Base-by-base conservation (phyloP, 2,888 invertebrate genomes). In the Ditula angustiorana region DNA sequence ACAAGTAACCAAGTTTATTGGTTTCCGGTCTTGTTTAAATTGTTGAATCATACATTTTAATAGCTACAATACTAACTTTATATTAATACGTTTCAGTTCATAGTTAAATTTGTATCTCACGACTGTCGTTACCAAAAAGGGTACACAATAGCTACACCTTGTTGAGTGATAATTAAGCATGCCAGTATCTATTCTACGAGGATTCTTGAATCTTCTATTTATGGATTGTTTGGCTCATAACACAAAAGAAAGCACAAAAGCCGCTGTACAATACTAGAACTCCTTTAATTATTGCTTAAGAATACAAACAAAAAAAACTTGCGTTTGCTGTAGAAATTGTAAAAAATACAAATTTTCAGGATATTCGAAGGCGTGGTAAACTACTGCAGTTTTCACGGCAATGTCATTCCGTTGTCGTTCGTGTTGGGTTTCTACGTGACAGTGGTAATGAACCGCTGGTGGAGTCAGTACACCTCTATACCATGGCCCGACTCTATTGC, bases 371-470 rank as follows among this genome's bases (percentile, higher is more conserved):
- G 95, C 68, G 93, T 98, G 58, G 96, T 96, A 2, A 94, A 95
- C 70, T 98, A 98, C 87, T 98, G 98, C 90, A 95, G 96, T 79
- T 95, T 95, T 72, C 97, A 97, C 88, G 96, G 96, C 74, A 96
- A 96, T 88, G 94, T 98, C 74, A 98, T 98, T 76, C 98, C 98
- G 11, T 87, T 98, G 71, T 98, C 98, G 4, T 98, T 98, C 86
- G 98, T 98, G 66, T 94, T 98, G 74, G 98, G 98, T 74, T 98
- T 98, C 93, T 98, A 98, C 90, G 98, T 98, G 58, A 96, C 96
- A 5, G 95, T 98, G 72, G 98, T 98, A 55, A 98, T 98, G 95
- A 96, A 96, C 64, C 94, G 98, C 76, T 98, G 98, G 98, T 97
- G 97, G 97, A 95, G 94, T 81, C 97, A 97, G 84, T 97, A 97